These are phyloP conservation scores for Oscheius sp. DNA, from an alignment of 1,140 invertebrate genomes.

Conservation along the genomic window DNA sequence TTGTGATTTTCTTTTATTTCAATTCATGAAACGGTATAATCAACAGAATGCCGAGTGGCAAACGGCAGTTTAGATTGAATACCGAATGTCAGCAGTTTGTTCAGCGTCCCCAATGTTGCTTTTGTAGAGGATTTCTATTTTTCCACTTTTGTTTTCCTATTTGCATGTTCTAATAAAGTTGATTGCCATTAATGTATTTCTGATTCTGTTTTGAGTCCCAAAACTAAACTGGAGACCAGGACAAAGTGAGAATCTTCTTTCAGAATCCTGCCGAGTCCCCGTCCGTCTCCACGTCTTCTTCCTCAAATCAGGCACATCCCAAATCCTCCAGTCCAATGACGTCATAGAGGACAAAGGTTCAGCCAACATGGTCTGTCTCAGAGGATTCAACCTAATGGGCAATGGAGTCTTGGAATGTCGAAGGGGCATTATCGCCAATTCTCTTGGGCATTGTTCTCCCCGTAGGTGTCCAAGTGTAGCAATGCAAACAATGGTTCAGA, in stretches of 20 bases:
- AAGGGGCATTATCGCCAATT: slow-evolving; percentile 12
- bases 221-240: no score
- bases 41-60: no score
- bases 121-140: no score
- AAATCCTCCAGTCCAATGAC: slow-evolving; percentile 45
- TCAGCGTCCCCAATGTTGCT: no score
- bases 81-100: no score
- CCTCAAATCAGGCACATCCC: slow-evolving; percentile 36
- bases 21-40: no score
- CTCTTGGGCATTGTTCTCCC: slow-evolving; percentile 35
- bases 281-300: slow-evolving; percentile 45
- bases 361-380: slow-evolving; percentile 36
- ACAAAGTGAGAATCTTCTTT: no score
- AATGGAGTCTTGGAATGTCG: slow-evolving; percentile 35
- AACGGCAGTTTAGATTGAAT: no score
- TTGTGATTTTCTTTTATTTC: no score
- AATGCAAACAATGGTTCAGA: neutral
- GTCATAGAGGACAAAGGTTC: slow-evolving; percentile 25
- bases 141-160: no score
- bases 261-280: slow-evolving; percentile 39
- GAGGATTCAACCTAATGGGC: slow-evolving; percentile 38
- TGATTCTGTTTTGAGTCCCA: neutral
- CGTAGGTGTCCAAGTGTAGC: slow-evolving; percentile 1
- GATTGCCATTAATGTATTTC: neutral
- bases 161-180: no score